These are phyloP conservation scores for Spodoptera litura DNA, from an alignment of 1,140 invertebrate species.

Conservation along the genomic window DNA sequence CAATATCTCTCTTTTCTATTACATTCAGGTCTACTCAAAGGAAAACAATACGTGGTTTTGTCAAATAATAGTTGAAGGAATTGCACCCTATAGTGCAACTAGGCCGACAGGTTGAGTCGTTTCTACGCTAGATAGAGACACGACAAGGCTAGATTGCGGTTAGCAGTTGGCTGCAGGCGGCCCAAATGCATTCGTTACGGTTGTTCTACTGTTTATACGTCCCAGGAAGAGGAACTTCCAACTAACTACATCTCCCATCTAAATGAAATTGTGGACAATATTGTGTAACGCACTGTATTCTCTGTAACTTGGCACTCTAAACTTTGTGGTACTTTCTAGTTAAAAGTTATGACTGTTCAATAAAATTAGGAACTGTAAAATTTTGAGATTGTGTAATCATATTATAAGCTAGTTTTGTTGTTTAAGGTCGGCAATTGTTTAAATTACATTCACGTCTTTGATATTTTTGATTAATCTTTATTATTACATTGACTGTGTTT, in stretches of 20 bases:
- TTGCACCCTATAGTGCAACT: background rate
- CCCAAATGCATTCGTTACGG: constrained; percentile 34
- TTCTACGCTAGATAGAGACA: constrained; percentile 1
- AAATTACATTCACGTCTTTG: too few relatives aligned
- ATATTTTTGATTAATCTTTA: too few relatives aligned
- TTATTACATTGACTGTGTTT: too few relatives aligned
- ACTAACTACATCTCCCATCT: constrained; percentile 14
- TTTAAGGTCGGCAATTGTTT: too few relatives aligned
- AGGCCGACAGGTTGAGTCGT: background rate
- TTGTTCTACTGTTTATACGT: background rate
- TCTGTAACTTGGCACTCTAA: too few relatives aligned
- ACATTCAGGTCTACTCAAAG: background rate
- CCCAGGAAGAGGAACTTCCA: constrained; percentile 11
- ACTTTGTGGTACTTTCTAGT: too few relatives aligned
- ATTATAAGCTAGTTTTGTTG: too few relatives aligned
- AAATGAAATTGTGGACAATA: constrained; percentile 11
- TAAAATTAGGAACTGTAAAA: too few relatives aligned
- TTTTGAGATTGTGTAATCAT: too few relatives aligned
- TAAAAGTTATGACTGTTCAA: too few relatives aligned
- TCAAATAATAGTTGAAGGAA: background rate
- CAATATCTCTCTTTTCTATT: too few relatives aligned
- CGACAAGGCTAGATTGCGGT: constrained; percentile 22
- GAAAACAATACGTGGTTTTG: background rate
- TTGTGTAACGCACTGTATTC: background rate
- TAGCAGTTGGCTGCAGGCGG: constrained; percentile 11